Base-by-base conservation (phyloP, 2,888 invertebrate genomes). In the Microctonus brassicae region DNA sequence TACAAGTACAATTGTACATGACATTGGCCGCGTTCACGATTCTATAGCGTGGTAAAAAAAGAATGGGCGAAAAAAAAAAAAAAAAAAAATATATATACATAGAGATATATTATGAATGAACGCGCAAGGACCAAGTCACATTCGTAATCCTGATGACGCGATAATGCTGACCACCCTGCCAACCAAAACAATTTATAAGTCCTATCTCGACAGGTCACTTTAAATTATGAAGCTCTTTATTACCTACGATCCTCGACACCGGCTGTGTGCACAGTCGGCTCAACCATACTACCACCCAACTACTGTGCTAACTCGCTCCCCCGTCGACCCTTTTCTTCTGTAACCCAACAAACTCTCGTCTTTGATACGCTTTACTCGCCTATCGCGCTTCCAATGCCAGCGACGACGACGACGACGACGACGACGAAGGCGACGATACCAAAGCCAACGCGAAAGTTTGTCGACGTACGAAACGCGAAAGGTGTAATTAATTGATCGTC, bases 141-240 rank as follows among this genome's bases (percentile, higher is more conserved):
- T 78, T 82, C 79, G 80, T 82, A 81, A 82, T 81, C 78, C 79
- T 78, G 82, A 83, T 82, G 80, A 81, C 79, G 78, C 83, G 83
- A 83, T 83, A 83, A 83, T 81, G 74, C 80, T 80, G 81, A 81
- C 80, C 83, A 75, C 72, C 75, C 78, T 78, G 77, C 78, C 78
- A 76, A 75, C 80, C 77, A 76, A 82, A 82, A 81, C 83, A 82
- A 83, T 83, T 83, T 82, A 82, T 82, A 82, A 81, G 77, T 78
- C 77, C 78, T 82, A 82, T 82, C 82, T 82, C 70, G 80, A 81
- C 81, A 76, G 81, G 77, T 79, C 79, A 76, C 75, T 82, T 81
- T 82, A 83, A 82, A 82, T 82, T 82, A 82, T 79, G 81, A 78
- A 81, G 77, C 81, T 79, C 80, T 82, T 82, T 81, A 82, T 82